A percentile compares a stretch with the other conserved stretches of the same genome.
Conservation (phyloP, 1,140 invertebrate genomes). For the Drosophila takahashii region DNA sequence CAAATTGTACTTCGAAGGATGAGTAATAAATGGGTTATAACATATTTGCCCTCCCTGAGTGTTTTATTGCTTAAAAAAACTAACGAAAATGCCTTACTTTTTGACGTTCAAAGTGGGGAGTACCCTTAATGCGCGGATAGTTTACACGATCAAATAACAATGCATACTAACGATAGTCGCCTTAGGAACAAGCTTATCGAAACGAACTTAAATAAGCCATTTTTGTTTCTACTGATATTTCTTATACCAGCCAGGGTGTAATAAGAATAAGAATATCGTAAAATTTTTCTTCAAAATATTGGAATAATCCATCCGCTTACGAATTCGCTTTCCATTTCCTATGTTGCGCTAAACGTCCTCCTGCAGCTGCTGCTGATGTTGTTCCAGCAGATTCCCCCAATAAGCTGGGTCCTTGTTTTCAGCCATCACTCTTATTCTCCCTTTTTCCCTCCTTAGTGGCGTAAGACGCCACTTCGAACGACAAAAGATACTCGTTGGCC, state of each 20-base stretch:
- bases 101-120: too few species aligned
- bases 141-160: not conserved
- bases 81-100: too few species aligned
- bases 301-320: not conserved
- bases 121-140: too few species aligned
- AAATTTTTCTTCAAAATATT: too few species aligned
- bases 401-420: not conserved
- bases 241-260: not conserved
- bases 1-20: too few species aligned
- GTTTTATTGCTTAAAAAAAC: too few species aligned
- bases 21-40: too few species aligned
- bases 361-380: not conserved
- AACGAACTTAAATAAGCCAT: not conserved
- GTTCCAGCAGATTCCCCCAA: not conserved
- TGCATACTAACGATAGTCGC: not conserved
- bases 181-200: not conserved
- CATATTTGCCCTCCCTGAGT: too few species aligned
- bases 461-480: not conserved
- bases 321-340: not conserved
- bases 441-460: not conserved
- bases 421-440: not conserved
- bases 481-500: constrained; percentile 6
- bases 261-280: too few species aligned
- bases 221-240: not conserved
- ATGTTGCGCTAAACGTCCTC: not conserved